Conservation (phyloP, 1,140 invertebrate species). For the Homarus americanus region DNA sequence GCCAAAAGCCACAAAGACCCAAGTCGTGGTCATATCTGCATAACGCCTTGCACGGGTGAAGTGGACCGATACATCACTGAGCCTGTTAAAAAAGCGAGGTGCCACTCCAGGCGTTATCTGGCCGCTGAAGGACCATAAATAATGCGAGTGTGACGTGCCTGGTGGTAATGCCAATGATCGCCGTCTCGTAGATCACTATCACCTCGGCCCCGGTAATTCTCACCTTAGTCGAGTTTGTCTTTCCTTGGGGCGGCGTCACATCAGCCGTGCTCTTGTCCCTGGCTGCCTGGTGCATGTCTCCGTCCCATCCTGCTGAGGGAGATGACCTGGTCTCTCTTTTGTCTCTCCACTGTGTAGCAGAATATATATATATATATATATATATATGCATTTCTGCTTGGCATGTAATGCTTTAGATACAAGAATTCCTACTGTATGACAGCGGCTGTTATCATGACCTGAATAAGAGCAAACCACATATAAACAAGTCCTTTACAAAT, state of each 20-base stretch:
- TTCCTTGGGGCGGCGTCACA: conserved; percentile 32
- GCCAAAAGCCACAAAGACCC: conserved; percentile 34
- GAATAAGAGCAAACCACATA: too few species aligned
- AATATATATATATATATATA: too few species aligned
- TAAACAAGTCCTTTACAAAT: too few species aligned
- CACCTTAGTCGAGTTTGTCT: conserved; percentile 61
- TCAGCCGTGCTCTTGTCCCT: not conserved
- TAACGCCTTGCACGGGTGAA: conserved; percentile 32
- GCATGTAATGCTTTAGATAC: too few species aligned
- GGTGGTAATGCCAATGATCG: conserved; percentile 57
- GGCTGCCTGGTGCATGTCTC: not conserved
- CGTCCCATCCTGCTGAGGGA: too few species aligned
- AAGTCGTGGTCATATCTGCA: conserved; percentile 32
- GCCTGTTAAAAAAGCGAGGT: conserved; percentile 42
- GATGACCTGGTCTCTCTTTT: too few species aligned
- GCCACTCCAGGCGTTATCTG: conserved; percentile 41
- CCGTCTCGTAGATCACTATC: conserved; percentile 57
- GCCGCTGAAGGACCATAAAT: conserved; percentile 56
- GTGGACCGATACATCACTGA: conserved; percentile 45
- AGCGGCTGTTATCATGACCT: too few species aligned
- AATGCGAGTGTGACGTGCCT: conserved; percentile 61
- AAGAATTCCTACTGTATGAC: too few species aligned
- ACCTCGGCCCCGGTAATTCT: conserved; percentile 53
- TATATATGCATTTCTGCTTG: too few species aligned
- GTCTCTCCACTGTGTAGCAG: too few species aligned